A percentile compares a stretch with the other conserved stretches of the same genome.
Evolutionary conservation across 2,888 invertebrate species (phyloP).

Genomic region (Drosophila koepferae): DNA sequence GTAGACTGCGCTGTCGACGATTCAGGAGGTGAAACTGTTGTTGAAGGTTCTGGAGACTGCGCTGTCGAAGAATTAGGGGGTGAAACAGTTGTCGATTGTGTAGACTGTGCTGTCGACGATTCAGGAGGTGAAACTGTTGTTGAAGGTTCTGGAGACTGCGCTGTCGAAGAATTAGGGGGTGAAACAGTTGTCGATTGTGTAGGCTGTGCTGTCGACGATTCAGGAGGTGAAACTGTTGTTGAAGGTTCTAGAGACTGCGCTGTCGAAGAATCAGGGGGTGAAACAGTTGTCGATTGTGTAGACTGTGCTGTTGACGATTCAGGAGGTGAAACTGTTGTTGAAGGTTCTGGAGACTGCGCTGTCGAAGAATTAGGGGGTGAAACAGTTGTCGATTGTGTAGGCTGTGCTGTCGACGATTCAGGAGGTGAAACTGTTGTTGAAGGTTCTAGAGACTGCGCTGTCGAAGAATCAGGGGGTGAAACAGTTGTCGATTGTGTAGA

Average conservation of each 20-base stretch:
- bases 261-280: background rate
- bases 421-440: no score
- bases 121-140: background rate
- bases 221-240: background rate
- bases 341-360: no score
- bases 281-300: background rate
- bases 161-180: background rate
- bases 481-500: no score
- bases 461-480: no score
- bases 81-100: background rate
- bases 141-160: background rate
- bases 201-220: background rate
- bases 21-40: background rate
- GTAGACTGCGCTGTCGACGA: background rate
- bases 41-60: background rate
- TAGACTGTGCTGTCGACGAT: background rate
- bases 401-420: no score
- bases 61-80: background rate
- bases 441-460: no score
- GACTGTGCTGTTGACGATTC: no score
- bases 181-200: background rate
- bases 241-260: background rate
- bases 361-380: no score
- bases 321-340: no score
- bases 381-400: no score